phyloP scores from a whole-genome alignment of 2,888 invertebrate genomes.

The Laspeyria flexula region DNA sequence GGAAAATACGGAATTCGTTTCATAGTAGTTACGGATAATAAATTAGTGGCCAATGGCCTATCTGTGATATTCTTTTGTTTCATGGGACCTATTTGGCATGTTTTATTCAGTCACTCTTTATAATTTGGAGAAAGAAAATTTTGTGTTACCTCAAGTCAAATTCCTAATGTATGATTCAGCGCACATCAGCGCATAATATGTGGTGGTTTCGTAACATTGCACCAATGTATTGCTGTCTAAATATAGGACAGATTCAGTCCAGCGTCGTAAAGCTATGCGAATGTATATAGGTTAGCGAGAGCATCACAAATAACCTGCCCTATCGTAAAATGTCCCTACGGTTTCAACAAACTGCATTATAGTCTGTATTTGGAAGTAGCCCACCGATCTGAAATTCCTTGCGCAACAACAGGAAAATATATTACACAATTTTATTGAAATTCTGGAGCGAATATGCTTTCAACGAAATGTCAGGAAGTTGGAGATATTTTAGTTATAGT shows the following conservation, averaged over 20 bases:
- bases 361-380: conserved; percentile 31
- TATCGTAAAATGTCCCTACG: conserved; percentile 64
- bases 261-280: conserved; percentile 64
- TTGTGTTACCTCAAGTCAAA: background rate
- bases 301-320: conserved; percentile 63
- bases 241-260: conserved; percentile 74
- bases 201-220: conserved; percentile 64
- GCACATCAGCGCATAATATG: conserved; percentile 22
- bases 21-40: too few relatives aligned
- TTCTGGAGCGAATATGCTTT: conserved; percentile 1
- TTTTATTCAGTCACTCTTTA: too few relatives aligned
- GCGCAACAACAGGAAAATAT: conserved; percentile 20
- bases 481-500: background rate
- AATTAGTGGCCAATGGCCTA: too few relatives aligned
- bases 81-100: too few relatives aligned
- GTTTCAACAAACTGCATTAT: conserved; percentile 62
- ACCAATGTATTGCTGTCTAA: conserved; percentile 63
- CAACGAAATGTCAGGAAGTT: background rate
- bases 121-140: too few relatives aligned
- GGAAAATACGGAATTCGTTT: too few relatives aligned
- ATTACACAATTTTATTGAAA: background rate
- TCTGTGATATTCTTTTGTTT: too few relatives aligned
- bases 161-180: background rate
- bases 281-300: conserved; percentile 73
- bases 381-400: conserved; percentile 30